Evolutionary conservation across 1,140 invertebrate species (phyloP), one percentile per base, ranked within the genome.

Genomic region (Caenorhabditis briggsae): DNA sequence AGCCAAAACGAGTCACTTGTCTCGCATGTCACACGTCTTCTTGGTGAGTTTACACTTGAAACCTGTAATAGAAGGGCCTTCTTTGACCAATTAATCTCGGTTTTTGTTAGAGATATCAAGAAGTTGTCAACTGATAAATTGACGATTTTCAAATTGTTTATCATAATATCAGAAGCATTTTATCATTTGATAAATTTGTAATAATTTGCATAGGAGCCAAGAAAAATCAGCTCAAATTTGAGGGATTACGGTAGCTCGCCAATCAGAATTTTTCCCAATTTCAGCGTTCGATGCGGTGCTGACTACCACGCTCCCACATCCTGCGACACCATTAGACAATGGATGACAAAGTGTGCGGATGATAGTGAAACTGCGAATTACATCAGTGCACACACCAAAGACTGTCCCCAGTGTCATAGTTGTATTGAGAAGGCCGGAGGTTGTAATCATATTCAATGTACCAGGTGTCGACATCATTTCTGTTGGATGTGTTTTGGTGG

Each of bases 361-460:
- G 98, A 99, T 94, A 98, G 97, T 87, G 98, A 99, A 94, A 99
- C 98, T 74, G 97, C 97, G 48, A 99, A 99, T 93, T 99, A 99
- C 92, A 99, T 99, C 50, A 90, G 92, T 86, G 91, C 91, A 16
- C 90, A 92, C 83, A 92, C 91, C 18, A 92, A 92, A 85, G 91
- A 96, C 95, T 99, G 98, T 94, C 98, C 98, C 83, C 97, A 97
- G 93, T 99, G 97, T 94, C 96, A 98, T 94, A 97, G 98, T 89
- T 98, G 97, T 94, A 99, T 99, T 93, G 97, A 99, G 93, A 99
- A 99, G 93, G 99, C 98, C 94, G 98, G 97, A 74, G 98, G 97
- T 0, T 98, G 97, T 93, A 99, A 99, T 94, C 98, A 99, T 92
- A 99, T 99, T 97, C 89, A 98, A 93, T 99, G 98, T 94, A 97